Evolutionary conservation across 1,140 invertebrate genomes (phyloP).

Genomic region (Drosophila ercepeae): DNA sequence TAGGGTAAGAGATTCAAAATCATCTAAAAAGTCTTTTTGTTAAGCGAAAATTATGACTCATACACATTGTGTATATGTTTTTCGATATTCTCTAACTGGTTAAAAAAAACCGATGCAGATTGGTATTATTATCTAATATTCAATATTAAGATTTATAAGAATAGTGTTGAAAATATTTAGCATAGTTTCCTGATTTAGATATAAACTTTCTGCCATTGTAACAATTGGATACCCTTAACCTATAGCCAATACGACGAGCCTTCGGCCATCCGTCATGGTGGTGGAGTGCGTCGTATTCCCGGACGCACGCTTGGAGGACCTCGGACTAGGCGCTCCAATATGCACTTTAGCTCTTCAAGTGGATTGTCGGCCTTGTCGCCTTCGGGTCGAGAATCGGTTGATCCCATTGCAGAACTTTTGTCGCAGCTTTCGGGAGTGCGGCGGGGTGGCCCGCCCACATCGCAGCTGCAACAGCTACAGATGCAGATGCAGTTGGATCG

Average conservation of each 20-base stretch:
- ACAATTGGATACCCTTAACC: conserved; percentile 85
- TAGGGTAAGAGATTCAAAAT: neutral
- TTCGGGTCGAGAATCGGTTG: conserved; percentile 93
- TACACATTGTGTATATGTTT: no score
- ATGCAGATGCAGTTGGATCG: conserved; percentile 95
- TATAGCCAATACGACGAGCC: conserved; percentile 90
- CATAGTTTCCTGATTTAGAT: neutral
- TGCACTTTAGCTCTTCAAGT: conserved; percentile 94
- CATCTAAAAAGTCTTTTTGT: neutral
- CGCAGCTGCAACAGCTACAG: conserved; percentile 93
- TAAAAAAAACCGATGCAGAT: conserved; percentile 2
- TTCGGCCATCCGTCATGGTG: conserved; percentile 90
- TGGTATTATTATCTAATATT: neutral
- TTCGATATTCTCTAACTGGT: no score
- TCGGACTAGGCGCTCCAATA: conserved; percentile 92
- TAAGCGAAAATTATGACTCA: no score
- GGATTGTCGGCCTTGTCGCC: conserved; percentile 91
- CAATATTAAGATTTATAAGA: no score
- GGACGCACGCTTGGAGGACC: conserved; percentile 90
- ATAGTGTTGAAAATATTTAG: neutral
- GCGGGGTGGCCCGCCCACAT: conserved; percentile 88
- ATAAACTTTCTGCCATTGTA: neutral
- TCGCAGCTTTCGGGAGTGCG: conserved; percentile 96
- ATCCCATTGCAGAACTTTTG: conserved; percentile 97
- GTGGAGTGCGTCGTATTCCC: conserved; percentile 93